Conservation (phyloP, 2,888 invertebrate genomes). For the Dicranocentrus wangi region DNA sequence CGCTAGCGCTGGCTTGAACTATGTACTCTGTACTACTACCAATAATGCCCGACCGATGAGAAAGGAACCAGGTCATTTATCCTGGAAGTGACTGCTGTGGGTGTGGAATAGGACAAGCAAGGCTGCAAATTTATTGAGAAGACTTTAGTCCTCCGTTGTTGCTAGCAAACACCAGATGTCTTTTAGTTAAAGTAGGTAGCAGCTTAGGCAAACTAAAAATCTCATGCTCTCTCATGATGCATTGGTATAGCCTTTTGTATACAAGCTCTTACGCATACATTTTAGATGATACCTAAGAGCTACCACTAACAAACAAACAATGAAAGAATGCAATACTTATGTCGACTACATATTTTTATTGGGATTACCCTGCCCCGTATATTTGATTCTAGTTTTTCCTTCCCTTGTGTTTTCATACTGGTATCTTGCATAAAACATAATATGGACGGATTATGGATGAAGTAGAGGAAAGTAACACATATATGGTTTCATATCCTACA, state of each 20-base stretch:
- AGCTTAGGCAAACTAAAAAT: background rate
- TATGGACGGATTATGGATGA: conserved; percentile 36
- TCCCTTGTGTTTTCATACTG: conserved; percentile 1
- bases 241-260: background rate
- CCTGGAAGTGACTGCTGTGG: conserved; percentile 30
- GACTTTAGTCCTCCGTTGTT: background rate
- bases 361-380: background rate
- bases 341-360: conserved; percentile 15
- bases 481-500: background rate
- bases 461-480: conserved; percentile 14
- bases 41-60: conserved; percentile 22
- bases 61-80: conserved; percentile 28
- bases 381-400: background rate
- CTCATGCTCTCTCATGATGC: background rate
- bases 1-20: conserved; percentile 12
- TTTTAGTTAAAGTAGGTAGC: background rate
- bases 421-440: conserved; percentile 38
- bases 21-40: conserved; percentile 3
- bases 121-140: background rate
- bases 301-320: conserved; percentile 8
- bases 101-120: conserved; percentile 18
- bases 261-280: too few species aligned
- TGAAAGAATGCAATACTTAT: conserved; percentile 16
- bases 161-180: background rate
- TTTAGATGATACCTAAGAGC: too few species aligned